These are phyloP conservation scores for Schlechtendalia chinensis DNA, from an alignment of 1,140 invertebrate genomes.

Conservation along the genomic window DNA sequence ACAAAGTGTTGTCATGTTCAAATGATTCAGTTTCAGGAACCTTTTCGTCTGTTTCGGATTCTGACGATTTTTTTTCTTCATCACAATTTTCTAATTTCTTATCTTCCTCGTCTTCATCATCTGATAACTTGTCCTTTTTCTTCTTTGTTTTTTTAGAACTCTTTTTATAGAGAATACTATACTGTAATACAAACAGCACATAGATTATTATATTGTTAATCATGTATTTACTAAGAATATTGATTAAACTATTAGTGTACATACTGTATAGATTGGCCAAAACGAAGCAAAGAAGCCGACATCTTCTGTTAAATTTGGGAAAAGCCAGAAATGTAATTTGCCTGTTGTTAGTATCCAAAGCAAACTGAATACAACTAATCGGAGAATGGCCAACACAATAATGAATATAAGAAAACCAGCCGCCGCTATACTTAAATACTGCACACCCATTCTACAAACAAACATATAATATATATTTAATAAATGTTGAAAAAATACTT, in stretches of 20 bases:
- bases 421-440: conserved; percentile 92
- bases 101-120: conserved; percentile 65
- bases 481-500: too few species aligned
- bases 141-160: conserved; percentile 68
- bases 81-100: conserved; percentile 54
- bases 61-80: conserved; percentile 52
- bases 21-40: conserved; percentile 26
- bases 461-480: conserved; percentile 16
- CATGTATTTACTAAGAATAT: not conserved
- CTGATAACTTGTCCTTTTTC: conserved; percentile 69
- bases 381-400: conserved; percentile 81
- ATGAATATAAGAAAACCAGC: conserved; percentile 93
- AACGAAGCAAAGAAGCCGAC: conserved; percentile 98
- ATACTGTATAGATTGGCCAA: conserved; percentile 91
- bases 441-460: conserved; percentile 78
- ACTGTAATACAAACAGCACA: conserved; percentile 60
- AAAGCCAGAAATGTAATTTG: conserved; percentile 91
- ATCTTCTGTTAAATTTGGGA: conserved; percentile 97
- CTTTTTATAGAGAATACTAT: conserved; percentile 61
- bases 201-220: conserved; percentile 22
- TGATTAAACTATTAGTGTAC: conserved; percentile 40
- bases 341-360: conserved; percentile 89
- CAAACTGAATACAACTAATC: conserved; percentile 86
- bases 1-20: conserved; percentile 10
- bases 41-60: conserved; percentile 52